Evolutionary conservation across 2,888 invertebrate genomes (phyloP), one percentile per base, ranked within the genome.

Genomic region (Eristalinus sepulchralis): DNA sequence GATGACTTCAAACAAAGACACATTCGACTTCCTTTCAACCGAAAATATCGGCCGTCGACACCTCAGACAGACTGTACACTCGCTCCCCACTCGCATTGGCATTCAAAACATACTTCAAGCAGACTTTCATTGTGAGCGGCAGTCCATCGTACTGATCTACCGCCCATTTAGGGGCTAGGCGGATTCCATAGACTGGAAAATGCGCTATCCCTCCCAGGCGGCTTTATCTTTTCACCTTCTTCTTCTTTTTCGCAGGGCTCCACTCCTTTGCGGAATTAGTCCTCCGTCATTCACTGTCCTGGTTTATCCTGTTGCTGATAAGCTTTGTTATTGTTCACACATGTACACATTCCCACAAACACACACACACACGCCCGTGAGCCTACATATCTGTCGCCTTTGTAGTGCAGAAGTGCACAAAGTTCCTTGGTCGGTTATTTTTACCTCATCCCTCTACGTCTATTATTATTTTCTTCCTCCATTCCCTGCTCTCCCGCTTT

Each of bases 291-390:
- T 83, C 86, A 83, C 60, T 79, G 72, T 83, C 86, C 83, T 63
- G 79, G 83, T 83, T 86, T 79, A 86, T 86, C 86, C 86, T 86
- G 86, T 86, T 86, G 86, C 86, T 86, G 86, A 86, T 83, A 83
- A 83, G 79, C 83, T 75, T 75, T 86, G 83, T 79, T 86, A 82
- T 86, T 86, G 63, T 82, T 55, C 78, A 64, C 71, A 71, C 64
- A 75, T 63, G 39, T 31, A 67, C 53, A 62, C 31, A 80, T 39
- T 9, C 55, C 31, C 22, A 70, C 64, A 64, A 0, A 57, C 22
- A 20, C 11, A 39, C 47, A 8, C 36, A n/a, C 13, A 13, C 11
- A 11, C 11, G 33, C 33, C 9, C n/a, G n/a, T n/a, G 2, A 11
- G 31, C 36, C 27, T 39, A 22, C 55, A 33, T 47, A 73, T 68